Evolutionary conservation across 2,888 invertebrate genomes (phyloP), one percentile per base, ranked within the genome.

Genomic region (Spatulosminthurus flaviceps): DNA sequence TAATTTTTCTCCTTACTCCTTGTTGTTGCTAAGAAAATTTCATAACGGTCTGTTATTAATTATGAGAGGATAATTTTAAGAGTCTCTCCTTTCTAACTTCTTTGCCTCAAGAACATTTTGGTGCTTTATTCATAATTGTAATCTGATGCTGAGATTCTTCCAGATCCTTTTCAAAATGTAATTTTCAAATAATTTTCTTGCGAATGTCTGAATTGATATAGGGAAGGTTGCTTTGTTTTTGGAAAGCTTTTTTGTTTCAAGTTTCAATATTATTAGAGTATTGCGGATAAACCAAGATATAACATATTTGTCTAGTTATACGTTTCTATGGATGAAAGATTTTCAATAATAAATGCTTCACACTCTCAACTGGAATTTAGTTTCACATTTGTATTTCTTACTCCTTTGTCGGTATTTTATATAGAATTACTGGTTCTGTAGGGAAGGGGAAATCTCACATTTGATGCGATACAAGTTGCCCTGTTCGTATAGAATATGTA

Each of bases 331-430:
- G 28, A 28, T 67, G 28, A 72, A 42, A 24, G 71, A 42, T 42
- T 72, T 43, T 42, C 43, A 43, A 72, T 72, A 72, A 41, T 61
- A n/a, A 21, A 74, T 75, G 64, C 26, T 26, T 75, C 60, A 60
- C 66, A 61, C 28, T n/a, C n/a, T 51, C 26, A 73, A 29, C 51
- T 34, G 9, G 16, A 51, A 51, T 51, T 51, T 19, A 51, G 51
- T n/a, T 51, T 51, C 51, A 51, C 51, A 51, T 51, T n/a, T 51
- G 19, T 19, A 51, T 16, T 51, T 13, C 51, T 51, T 19, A 4
- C 51, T 2, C 16, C 51, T 51, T 51, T 51, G n/a, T 51, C n/a
- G 51, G n/a, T 51, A 2, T 70, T 70, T 34, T 70, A n/a, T 34
- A 34, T 70, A 34, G 41, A 28, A 34, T 70, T 70, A 34, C 34